Percentiles rank a stretch among this genome's conserved stretches.
Evolutionary conservation across 1,140 invertebrate species (phyloP).

Genomic region (Oreohelix idahoensis): DNA sequence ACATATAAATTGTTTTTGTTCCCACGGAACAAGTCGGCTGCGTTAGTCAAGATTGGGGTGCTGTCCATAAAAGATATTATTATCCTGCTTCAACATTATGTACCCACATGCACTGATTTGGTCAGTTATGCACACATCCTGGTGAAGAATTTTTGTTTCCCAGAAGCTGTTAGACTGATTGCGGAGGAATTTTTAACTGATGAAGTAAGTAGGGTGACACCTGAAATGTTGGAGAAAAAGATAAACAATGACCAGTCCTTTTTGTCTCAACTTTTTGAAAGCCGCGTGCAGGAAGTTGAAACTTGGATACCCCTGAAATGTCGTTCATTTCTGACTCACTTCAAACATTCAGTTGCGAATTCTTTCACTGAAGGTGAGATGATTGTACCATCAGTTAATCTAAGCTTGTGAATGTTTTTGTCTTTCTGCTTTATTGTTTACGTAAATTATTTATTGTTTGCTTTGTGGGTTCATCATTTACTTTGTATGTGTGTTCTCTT

Average conservation of each 20-base stretch:
- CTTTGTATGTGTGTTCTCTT: no score
- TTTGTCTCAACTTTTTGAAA: conserved; percentile 5
- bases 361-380: conserved; percentile 23
- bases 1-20: neutral
- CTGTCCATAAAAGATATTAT: conserved; percentile 14
- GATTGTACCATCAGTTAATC: no score
- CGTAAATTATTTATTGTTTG: no score
- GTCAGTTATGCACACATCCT: conserved; percentile 10
- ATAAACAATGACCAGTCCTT: conserved; percentile 8
- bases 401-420: no score
- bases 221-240: conserved; percentile 6
- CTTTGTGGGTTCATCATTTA: no score
- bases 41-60: neutral
- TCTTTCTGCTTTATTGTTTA: no score
- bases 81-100: neutral
- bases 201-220: neutral
- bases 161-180: neutral
- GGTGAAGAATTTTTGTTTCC: conserved; percentile 8
- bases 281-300: neutral
- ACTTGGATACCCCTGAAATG: neutral
- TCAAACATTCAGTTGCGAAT: conserved; percentile 2
- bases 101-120: neutral
- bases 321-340: neutral
- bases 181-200: conserved; percentile 4
- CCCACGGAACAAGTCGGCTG: neutral